phyloP scores from a whole-genome alignment of 2,113 vertebrate genomes.

The Tympanuchus pallidicinctus region DNA sequence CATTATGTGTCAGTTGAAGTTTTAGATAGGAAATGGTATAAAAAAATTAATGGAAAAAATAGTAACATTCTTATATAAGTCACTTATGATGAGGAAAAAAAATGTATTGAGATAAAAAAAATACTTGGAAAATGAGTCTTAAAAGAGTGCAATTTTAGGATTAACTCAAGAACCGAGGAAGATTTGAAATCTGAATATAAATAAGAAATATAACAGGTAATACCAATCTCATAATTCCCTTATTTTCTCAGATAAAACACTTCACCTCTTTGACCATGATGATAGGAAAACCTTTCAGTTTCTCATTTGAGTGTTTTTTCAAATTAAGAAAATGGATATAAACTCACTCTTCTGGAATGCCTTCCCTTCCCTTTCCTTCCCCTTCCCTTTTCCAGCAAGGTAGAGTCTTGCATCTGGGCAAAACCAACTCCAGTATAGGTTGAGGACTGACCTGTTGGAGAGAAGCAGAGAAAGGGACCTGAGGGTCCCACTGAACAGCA shows the following conservation, averaged over 20 bases:
- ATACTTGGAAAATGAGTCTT: not conserved
- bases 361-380: no score
- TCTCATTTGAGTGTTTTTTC: not conserved
- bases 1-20: not conserved
- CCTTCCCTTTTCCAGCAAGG: no score
- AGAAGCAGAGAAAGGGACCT: no score
- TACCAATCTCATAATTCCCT: not conserved
- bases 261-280: not conserved
- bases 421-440: no score
- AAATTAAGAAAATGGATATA: not conserved
- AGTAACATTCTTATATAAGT: not conserved
- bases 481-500: no score
- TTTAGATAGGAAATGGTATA: not conserved
- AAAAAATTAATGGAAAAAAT: not conserved
- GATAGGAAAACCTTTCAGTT: not conserved
- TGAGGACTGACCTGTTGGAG: no score
- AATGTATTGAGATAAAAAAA: not conserved
- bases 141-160: not conserved
- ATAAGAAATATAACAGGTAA: not conserved
- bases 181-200: not conserved
- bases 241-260: not conserved
- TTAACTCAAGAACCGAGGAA: not conserved
- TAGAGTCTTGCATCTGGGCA: no score
- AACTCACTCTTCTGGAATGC: not conserved
- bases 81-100: not conserved